phyloP scores from a whole-genome alignment of 1,140 invertebrate species.

The Sycophaga agraensis region DNA sequence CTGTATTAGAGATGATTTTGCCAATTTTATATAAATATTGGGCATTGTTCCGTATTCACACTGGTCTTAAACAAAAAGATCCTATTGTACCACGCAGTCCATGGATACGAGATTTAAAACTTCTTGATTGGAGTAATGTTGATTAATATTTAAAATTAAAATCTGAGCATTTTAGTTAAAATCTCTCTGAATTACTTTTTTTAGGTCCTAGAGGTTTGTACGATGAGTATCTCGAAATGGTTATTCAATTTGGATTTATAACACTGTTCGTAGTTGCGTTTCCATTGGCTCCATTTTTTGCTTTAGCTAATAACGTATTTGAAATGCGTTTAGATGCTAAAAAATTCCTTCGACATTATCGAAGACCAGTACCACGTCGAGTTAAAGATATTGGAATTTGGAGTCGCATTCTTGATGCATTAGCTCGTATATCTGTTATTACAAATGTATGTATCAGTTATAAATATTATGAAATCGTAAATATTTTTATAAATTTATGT shows the following conservation, averaged over 20 bases:
- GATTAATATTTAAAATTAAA: background rate
- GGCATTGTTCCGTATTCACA: slow-evolving; percentile 65
- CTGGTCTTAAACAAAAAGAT: slow-evolving; percentile 49
- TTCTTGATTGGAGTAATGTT: slow-evolving; percentile 71
- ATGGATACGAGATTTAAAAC: slow-evolving; percentile 90
- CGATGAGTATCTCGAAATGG: slow-evolving; percentile 97
- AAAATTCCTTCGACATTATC: slow-evolving; percentile 82
- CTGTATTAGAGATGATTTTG: slow-evolving; percentile 78
- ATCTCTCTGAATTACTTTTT: slow-evolving; percentile 32
- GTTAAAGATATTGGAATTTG: slow-evolving; percentile 89
- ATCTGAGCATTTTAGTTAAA: background rate
- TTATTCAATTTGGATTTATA: slow-evolving; percentile 89
- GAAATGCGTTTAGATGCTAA: slow-evolving; percentile 88
- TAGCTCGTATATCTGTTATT: slow-evolving; percentile 88
- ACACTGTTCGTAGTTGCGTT: slow-evolving; percentile 90
- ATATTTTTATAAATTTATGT: too few relatives aligned
- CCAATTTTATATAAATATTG: slow-evolving; percentile 75
- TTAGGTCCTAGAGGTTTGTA: slow-evolving; percentile 85
- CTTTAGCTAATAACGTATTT: slow-evolving; percentile 83
- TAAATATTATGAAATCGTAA: background rate
- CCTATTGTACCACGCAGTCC: slow-evolving; percentile 58
- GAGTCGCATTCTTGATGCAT: slow-evolving; percentile 86
- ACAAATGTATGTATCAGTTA: slow-evolving; percentile 77
- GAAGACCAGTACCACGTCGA: slow-evolving; percentile 80
- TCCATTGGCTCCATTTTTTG: slow-evolving; percentile 85